These are phyloP conservation scores for Alligator mississippiensis DNA, from an alignment of 2,113 vertebrate genomes.

Conservation along the genomic window DNA sequence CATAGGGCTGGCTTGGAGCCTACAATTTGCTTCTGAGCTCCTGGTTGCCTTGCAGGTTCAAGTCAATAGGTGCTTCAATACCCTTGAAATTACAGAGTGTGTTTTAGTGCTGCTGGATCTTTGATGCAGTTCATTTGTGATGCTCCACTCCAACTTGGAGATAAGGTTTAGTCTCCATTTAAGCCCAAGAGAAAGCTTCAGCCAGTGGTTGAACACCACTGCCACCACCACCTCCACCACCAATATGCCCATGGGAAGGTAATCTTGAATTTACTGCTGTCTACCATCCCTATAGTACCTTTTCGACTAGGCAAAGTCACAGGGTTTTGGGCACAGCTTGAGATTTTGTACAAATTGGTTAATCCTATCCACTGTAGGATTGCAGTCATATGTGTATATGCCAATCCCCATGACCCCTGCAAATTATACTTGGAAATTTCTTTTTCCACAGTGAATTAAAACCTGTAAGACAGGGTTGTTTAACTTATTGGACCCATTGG, in stretches of 20 bases:
- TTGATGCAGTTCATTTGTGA: neutral
- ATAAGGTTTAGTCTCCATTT: neutral
- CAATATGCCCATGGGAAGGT: neutral
- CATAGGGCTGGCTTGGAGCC: neutral
- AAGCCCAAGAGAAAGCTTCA: neutral
- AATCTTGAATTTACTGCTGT: neutral
- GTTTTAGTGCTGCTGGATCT: neutral
- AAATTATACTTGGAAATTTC: neutral
- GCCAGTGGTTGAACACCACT: neutral
- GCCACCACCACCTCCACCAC: neutral
- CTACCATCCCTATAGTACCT: neutral
- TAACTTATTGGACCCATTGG: neutral
- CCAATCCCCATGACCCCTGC: constrained; percentile 2
- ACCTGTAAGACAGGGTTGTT: neutral
- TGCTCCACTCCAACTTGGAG: neutral
- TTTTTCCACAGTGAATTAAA: neutral
- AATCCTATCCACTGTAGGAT: accelerated
- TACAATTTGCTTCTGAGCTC: neutral
- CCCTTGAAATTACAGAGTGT: neutral
- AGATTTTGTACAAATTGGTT: neutral
- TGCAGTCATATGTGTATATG: neutral
- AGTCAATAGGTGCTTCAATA: neutral
- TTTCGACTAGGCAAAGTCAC: neutral
- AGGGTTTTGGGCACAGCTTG: neutral
- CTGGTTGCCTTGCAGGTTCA: neutral